Evolutionary conservation across 2,113 vertebrate genomes (phyloP).

Genomic region (Nesogale talazaci): DNA sequence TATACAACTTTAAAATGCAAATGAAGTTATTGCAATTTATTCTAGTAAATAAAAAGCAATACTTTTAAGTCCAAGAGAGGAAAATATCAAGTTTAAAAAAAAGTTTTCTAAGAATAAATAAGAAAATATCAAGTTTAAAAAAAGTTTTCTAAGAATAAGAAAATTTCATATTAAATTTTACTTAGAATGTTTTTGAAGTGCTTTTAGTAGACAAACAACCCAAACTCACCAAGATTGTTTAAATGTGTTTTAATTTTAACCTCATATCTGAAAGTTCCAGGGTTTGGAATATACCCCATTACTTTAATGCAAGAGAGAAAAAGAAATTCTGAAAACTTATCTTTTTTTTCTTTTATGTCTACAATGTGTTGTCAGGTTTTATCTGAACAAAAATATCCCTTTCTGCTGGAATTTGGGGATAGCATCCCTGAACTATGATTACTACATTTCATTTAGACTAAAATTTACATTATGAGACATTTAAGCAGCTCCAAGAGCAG

Average conservation of each 20-base stretch:
- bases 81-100: not conserved
- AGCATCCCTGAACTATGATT: not conserved
- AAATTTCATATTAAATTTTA: not conserved
- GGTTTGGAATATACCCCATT: not conserved
- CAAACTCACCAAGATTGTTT: not conserved
- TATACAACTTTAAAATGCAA: not conserved
- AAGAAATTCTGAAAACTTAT: not conserved
- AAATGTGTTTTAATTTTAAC: not conserved
- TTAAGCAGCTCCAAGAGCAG: not conserved
- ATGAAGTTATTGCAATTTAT: not conserved
- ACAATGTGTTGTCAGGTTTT: not conserved
- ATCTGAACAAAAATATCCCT: not conserved
- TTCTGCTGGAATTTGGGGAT: not conserved
- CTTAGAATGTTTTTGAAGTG: not conserved
- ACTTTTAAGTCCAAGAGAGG: not conserved
- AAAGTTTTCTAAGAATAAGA: slow-evolving; percentile 9
- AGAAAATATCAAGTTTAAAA: not conserved
- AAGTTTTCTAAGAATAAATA: slow-evolving; percentile 12
- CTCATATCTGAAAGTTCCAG: not conserved
- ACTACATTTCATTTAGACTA: not conserved
- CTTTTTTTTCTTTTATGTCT: not conserved
- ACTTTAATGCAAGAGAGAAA: not conserved
- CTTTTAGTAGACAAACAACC: too few species aligned
- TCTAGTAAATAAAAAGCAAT: not conserved
- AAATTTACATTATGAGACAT: not conserved